Conservation (phyloP, 2,888 invertebrate species). For the Morpho deidamia region DNA sequence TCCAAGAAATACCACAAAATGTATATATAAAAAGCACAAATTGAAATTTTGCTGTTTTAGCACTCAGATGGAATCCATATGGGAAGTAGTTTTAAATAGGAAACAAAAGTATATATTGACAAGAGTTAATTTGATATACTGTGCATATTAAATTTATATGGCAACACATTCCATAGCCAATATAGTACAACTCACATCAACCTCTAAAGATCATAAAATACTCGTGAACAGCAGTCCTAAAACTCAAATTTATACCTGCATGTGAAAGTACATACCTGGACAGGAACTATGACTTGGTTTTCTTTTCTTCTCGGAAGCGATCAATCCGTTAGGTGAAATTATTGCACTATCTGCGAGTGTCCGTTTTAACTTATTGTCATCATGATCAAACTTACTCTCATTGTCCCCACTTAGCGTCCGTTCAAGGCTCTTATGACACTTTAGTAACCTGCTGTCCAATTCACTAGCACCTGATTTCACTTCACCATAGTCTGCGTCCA, state of each 20-base stretch:
- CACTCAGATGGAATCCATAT: too few species aligned
- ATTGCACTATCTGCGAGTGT: slow-evolving; percentile 64
- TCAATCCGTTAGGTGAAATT: slow-evolving; percentile 78
- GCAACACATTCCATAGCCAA: too few species aligned
- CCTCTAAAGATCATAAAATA: too few species aligned
- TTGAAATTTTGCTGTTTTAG: too few species aligned
- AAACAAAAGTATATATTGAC: background rate
- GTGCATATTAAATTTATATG: too few species aligned
- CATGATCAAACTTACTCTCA: slow-evolving; percentile 29
- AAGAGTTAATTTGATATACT: too few species aligned
- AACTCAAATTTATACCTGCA: slow-evolving; percentile 19
- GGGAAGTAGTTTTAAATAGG: too few species aligned
- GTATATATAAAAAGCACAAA: too few species aligned
- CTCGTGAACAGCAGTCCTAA: background rate
- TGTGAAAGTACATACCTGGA: slow-evolving; percentile 57
- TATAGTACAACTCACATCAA: too few species aligned
- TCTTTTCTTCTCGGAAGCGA: slow-evolving; percentile 81
- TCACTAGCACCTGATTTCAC: slow-evolving; percentile 61
- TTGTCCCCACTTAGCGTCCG: slow-evolving; percentile 62
- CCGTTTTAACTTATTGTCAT: slow-evolving; percentile 61
- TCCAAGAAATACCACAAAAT: too few species aligned
- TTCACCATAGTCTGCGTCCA: slow-evolving; percentile 51
- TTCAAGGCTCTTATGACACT: slow-evolving; percentile 57
- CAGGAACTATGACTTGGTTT: slow-evolving; percentile 79
- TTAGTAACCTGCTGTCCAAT: slow-evolving; percentile 54